Evolutionary conservation across 2,113 vertebrate species (phyloP), one percentile per base, ranked within the genome.

Genomic region (Vulpes ferrilata): DNA sequence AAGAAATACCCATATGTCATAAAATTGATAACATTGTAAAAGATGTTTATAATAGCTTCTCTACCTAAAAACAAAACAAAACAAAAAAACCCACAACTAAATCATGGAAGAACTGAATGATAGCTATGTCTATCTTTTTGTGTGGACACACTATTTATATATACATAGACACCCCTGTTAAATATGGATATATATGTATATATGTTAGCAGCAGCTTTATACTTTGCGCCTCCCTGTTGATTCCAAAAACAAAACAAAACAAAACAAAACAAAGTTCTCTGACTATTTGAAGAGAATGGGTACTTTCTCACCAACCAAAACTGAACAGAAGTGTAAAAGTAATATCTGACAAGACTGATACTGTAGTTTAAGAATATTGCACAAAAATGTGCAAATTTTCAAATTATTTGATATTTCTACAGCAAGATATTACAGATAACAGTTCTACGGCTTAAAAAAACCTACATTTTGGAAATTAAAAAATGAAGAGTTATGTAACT

Each of bases 171-270:
- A 98, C 73, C 98, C 95, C 97, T 59, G 55, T 69, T 92, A 97
- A 88, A 78, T 92, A 76, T 48, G 97, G 94, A 79, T 97, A 92
- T 97, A 91, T 97, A 98, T 98, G 94, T 97, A 94, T 98, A 98
- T 99, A 99, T 98, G 98, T 98, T 99, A 99, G 99, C 99, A 99
- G 99, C 99, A 99, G 99, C 99, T 99, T 99, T 99, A 99, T 99
- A 99, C 99, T 99, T 99, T 99, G 99, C 99, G 99, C 99, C 99
- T 99, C 99, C 99, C 99, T 99, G 99, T 99, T 99, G 99, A 99
- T 99, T 99, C 99, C 99, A 99, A 99, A 99, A 98, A 90, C 98
- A 98, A 98, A 92, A 43, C 81, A 97, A 98, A 92, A 43, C 81
- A 97, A 98, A 88, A 92, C 27, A 71, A 92, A 92, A 96, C n/a